Evolutionary conservation across 2,888 invertebrate species (phyloP), one percentile per base, ranked within the genome.

Genomic region (Drosophila meridiana): DNA sequence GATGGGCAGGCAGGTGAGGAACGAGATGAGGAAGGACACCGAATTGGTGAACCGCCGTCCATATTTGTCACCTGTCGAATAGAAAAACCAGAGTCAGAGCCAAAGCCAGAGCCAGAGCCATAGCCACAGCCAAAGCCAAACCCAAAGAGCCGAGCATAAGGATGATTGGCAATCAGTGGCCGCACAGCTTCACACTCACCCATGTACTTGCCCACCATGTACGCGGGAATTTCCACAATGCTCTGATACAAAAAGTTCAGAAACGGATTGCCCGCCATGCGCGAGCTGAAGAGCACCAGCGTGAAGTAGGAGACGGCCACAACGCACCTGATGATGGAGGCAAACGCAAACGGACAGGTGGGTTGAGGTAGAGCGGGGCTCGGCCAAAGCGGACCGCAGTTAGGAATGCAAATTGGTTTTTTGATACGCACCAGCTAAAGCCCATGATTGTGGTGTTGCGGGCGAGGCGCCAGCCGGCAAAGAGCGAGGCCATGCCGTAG

Each of bases 201-300:
- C 76, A 91, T 61, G 82, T 93, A 94, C 77, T 94, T 94, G 40
- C 94, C 95, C 53, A 95, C 67, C 55, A 95, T 91, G 89, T 94
- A 94, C 5, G 95, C 95, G 0, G 96, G 96, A 47, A 96, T 92
- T 92, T 96, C 96, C 30, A 94, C 95, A 40, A 95, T 80, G 63
- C 95, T 94, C 92, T 96, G 95, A 89, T 94, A 94, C 63, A 95
- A 94, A 91, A 95, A 95, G 91, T 95, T 95, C 71, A 95, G 83
- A 89, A 95, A 95, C 13, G 95, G 95, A 92, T 95, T 95, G 42
- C 95, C 95, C 64, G 94, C 94, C 87, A 95, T 93, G 47, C 93
- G 93, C 69, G 94, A 94, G 80, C 94, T 94, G 83, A 94, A 94
- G 77, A 95, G 91, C 32, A 94, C 87, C 65, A 95, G 89, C 11